Base-by-base conservation (phyloP, 2,888 invertebrate species). In the Tricholauxania praeusta region DNA sequence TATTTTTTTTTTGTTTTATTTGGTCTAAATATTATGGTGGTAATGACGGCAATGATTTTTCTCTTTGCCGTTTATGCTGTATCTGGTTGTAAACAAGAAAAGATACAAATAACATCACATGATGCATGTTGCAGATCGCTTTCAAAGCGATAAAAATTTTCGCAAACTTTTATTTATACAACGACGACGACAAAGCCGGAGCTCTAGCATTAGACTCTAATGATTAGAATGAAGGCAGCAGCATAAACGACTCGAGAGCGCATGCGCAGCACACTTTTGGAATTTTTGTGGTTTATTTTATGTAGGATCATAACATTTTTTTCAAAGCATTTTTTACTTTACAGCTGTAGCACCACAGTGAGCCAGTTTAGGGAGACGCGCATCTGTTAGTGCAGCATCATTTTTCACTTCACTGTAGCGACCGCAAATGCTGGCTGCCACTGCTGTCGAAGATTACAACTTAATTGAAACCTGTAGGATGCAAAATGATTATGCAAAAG, bases 401-500 rank as follows among this genome's bases (percentile, higher is more conserved):
- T 39, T 39, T 39, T 39, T 39, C 39, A 39, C 39, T 39, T 39
- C 39, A 39, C 39, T 39, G 39, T 39, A 39, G 39, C 39, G 39
- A 39, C 39, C 39, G 10, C 10, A 10, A 39, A 39, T 39, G 39
- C 10, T 39, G 28, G 10, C 69, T 51, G 60, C 60, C 28, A 60
- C 52, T 60, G 60, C 63, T 72, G 72, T 63, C 68, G 72, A 60
- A 53, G 67, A 72, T 64, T 63, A 72, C 69, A 68, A 72, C 72
- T 72, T 72, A 72, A 72, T 72, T 72, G 68, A 72, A 69, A 72
- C 53, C 63, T 72, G 72, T 72, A 72, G 64, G 68, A 57, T 68
- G 68, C 64, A 72, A 72, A 72, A 72, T 69, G 63, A 72, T 72
- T 72, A 72, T 72, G 72, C 72, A 72, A 72, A 69, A 72, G 51